Evolutionary conservation across 2,113 vertebrate genomes (phyloP).

Genomic region (Rhabdornis inornatus): DNA sequence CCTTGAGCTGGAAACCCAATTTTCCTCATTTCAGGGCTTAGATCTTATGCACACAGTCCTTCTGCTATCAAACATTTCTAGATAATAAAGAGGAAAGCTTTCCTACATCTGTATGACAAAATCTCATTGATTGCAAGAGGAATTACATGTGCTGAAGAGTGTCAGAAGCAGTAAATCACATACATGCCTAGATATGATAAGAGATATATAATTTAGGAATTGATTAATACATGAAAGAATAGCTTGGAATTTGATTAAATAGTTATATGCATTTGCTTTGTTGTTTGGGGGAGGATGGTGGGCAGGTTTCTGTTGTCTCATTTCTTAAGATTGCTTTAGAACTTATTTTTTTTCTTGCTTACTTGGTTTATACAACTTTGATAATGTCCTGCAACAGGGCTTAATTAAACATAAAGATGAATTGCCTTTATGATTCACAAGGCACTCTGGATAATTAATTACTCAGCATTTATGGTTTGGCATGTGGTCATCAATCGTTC

Average conservation of each 20-base stretch:
- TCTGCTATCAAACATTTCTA: not conserved
- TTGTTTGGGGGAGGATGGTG: not conserved
- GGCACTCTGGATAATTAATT: conserved; percentile 32
- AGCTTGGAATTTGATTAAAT: not conserved
- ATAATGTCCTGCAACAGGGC: not conserved
- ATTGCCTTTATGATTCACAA: conserved; percentile 24
- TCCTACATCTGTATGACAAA: not conserved
- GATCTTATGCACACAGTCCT: not conserved
- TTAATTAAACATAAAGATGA: not conserved
- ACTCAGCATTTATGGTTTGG: conserved; percentile 13
- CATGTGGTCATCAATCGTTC: conserved; percentile 22
- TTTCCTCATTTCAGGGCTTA: not conserved
- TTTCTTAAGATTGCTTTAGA: not conserved
- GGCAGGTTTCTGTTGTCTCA: not conserved
- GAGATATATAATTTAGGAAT: not conserved
- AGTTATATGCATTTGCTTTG: not conserved
- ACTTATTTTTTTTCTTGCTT: not conserved
- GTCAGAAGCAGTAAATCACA: not conserved
- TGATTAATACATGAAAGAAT: not conserved
- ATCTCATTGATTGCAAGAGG: not conserved
- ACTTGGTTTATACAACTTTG: not conserved
- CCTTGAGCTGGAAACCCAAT: not conserved
- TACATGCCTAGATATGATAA: not conserved
- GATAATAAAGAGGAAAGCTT: not conserved
- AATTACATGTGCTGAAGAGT: not conserved